phyloP scores from a whole-genome alignment of 2,888 invertebrate genomes.

The Drosophila robusta region DNA sequence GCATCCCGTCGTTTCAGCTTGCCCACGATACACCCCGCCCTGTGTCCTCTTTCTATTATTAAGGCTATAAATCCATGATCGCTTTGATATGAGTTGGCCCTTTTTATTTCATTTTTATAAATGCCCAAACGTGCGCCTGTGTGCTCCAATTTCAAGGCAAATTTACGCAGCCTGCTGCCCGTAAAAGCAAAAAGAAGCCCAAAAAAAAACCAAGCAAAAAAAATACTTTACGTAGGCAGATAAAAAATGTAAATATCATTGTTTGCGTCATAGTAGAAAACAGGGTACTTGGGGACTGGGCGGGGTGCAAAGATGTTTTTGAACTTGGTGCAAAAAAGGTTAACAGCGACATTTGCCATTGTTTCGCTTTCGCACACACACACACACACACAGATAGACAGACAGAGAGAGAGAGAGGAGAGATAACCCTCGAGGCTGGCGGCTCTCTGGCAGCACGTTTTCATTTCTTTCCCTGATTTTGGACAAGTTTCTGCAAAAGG shows the following conservation, averaged over 20 bases:
- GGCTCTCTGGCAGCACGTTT: slow-evolving; percentile 42
- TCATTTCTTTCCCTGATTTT: slow-evolving; percentile 69
- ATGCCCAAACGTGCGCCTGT: slow-evolving; percentile 64
- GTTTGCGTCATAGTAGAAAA: slow-evolving; percentile 68
- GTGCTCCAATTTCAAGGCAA: slow-evolving; percentile 72
- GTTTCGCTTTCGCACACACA: slow-evolving; percentile 58
- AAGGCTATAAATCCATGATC: slow-evolving; percentile 81
- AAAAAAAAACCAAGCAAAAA: slow-evolving; percentile 9
- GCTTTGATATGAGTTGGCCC: slow-evolving; percentile 74
- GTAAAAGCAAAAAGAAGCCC: slow-evolving; percentile 49
- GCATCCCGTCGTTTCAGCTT: slow-evolving; percentile 24
- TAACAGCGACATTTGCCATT: slow-evolving; percentile 79
- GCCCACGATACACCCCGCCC: slow-evolving; percentile 2
- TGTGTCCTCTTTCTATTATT: slow-evolving; percentile 64
- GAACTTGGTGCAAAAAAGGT: slow-evolving; percentile 71
- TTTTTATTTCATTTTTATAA: slow-evolving; percentile 66
- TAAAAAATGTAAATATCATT: slow-evolving; percentile 80
- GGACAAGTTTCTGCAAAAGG: slow-evolving; percentile 65
- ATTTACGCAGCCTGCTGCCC: slow-evolving; percentile 53
- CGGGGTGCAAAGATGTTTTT: slow-evolving; percentile 56
- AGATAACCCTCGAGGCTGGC: slow-evolving; percentile 43
- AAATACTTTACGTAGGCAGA: slow-evolving; percentile 59
- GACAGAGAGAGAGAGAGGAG: slow-evolving; percentile 17
- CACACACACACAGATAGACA: slow-evolving; percentile 22
- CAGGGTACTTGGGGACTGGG: slow-evolving; percentile 8